Conservation (phyloP, 37 sponge, comb jelly and placozoan genomes). For the Aplysina aerophoba region DNA sequence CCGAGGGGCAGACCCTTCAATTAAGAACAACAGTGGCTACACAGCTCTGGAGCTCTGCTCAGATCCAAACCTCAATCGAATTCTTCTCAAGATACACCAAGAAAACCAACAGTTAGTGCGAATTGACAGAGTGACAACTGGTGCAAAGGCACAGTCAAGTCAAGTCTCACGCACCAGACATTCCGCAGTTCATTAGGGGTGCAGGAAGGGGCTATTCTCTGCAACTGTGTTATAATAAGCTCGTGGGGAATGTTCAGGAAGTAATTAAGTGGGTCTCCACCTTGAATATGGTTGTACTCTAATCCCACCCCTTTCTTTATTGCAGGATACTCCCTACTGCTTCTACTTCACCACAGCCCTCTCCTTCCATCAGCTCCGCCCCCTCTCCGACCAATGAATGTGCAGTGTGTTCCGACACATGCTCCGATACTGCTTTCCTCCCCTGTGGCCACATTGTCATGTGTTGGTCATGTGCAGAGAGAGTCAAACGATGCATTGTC, state of each 20-base stretch:
- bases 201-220: too few relatives aligned
- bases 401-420: constrained; percentile 65
- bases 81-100: constrained; percentile 55
- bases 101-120: constrained; percentile 30
- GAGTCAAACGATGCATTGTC: constrained; percentile 78
- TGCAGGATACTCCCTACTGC: neutral
- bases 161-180: too few relatives aligned
- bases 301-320: neutral
- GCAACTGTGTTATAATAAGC: too few relatives aligned
- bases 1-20: constrained; percentile 79
- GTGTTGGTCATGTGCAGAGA: constrained; percentile 75
- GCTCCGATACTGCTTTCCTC: constrained; percentile 69
- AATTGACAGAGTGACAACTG: too few relatives aligned
- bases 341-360: neutral
- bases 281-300: neutral
- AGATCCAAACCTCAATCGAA: constrained; percentile 75
- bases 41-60: constrained; percentile 86
- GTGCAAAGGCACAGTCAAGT: too few relatives aligned
- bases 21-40: constrained; percentile 74
- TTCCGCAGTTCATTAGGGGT: too few relatives aligned
- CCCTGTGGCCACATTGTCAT: constrained; percentile 93
- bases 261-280: too few relatives aligned
- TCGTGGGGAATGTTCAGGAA: too few relatives aligned
- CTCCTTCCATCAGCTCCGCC: constrained; percentile 22
- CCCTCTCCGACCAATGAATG: constrained; percentile 49